These are phyloP conservation scores for Rhadina sibilatrix DNA, from an alignment of 2,113 vertebrate genomes.

Conservation along the genomic window DNA sequence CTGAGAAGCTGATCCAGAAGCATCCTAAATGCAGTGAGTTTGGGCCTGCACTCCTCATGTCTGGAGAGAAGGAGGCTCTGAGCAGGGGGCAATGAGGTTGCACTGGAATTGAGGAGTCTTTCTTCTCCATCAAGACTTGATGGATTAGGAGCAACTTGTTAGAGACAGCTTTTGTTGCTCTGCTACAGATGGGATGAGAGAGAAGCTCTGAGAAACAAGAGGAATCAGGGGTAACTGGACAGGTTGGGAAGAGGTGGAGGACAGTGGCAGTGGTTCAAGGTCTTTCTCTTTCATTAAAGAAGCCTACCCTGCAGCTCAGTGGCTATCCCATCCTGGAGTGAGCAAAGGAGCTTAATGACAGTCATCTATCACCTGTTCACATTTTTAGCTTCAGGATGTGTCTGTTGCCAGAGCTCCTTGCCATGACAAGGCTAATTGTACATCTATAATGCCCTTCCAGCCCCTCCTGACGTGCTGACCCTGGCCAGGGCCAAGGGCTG, in stretches of 20 bases:
- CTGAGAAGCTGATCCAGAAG: neutral
- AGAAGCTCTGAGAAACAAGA: neutral
- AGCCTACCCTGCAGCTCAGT: neutral
- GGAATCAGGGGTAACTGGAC: neutral
- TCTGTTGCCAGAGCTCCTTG: slow-evolving; percentile 61
- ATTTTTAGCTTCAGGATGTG: slow-evolving; percentile 50
- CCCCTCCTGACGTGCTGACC: slow-evolving; percentile 21
- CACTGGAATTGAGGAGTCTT: neutral
- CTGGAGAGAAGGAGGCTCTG: neutral
- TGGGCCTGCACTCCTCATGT: neutral
- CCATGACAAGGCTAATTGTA: slow-evolving; percentile 73
- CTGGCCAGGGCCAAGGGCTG: slow-evolving; percentile 47
- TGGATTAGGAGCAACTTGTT: slow-evolving; percentile 1
- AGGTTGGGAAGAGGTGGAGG: slow-evolving; percentile 10
- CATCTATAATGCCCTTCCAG: slow-evolving; percentile 55
- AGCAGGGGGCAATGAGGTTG: neutral
- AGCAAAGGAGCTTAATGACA: slow-evolving; percentile 71
- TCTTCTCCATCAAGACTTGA: neutral
- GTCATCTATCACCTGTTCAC: slow-evolving; percentile 71
- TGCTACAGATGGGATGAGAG: slow-evolving; percentile 12
- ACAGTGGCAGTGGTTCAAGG: slow-evolving; percentile 54
- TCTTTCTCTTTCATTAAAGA: slow-evolving; percentile 49
- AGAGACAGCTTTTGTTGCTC: slow-evolving; percentile 22
- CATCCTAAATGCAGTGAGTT: neutral
- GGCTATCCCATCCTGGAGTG: slow-evolving; percentile 6